Conservation (phyloP, 2,797 vertebrate genomes). For the Apogon talboti region DNA sequence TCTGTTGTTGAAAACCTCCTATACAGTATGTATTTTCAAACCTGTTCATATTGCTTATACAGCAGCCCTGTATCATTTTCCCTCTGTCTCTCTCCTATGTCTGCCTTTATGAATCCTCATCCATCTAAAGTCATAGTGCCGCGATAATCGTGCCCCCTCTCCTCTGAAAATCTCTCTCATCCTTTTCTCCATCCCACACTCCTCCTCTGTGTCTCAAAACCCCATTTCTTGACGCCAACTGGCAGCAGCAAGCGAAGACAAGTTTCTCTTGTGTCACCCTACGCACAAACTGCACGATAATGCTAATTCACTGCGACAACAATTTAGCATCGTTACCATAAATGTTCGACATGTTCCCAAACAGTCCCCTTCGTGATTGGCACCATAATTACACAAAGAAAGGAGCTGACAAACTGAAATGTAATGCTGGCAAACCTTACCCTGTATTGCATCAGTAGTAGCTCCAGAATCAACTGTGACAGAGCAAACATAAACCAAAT, state of each 20-base stretch:
- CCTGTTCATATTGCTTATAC: slow-evolving; percentile 32
- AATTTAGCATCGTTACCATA: slow-evolving; percentile 68
- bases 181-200: slow-evolving; percentile 76
- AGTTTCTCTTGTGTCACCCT: slow-evolving; percentile 75
- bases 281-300: slow-evolving; percentile 64
- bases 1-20: slow-evolving; percentile 12
- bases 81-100: slow-evolving; percentile 45
- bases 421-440: slow-evolving; percentile 55
- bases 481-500: slow-evolving; percentile 34
- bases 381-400: slow-evolving; percentile 56
- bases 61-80: slow-evolving; percentile 39
- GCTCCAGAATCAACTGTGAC: slow-evolving; percentile 38
- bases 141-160: slow-evolving; percentile 66
- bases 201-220: slow-evolving; percentile 71
- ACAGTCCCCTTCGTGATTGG: slow-evolving; percentile 49
- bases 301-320: slow-evolving; percentile 73
- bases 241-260: slow-evolving; percentile 67
- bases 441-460: slow-evolving; percentile 67
- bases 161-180: slow-evolving; percentile 73
- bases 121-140: slow-evolving; percentile 70
- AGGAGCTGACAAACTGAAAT: slow-evolving; percentile 60
- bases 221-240: slow-evolving; percentile 72
- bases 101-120: slow-evolving; percentile 66
- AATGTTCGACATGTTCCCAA: slow-evolving; percentile 69
- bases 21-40: slow-evolving; percentile 17